Conservation (phyloP, 2,797 vertebrate genomes). For the Notamacropus eugenii region DNA sequence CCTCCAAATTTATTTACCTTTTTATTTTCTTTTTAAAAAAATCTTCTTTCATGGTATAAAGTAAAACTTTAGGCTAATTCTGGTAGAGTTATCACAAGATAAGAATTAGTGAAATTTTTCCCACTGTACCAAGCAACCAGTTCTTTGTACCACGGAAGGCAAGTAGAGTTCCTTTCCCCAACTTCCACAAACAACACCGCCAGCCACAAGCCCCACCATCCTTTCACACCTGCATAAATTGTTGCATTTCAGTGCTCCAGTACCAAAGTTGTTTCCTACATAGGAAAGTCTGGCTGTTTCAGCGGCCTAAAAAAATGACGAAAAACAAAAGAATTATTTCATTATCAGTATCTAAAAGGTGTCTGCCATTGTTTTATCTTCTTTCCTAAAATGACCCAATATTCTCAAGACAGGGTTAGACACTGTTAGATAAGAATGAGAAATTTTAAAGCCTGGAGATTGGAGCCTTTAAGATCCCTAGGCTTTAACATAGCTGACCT, state of each 20-base stretch:
- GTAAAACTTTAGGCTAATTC: constrained; percentile 21
- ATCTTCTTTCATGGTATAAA: constrained; percentile 17
- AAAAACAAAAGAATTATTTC: background rate
- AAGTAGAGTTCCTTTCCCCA: background rate
- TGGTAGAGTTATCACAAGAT: background rate
- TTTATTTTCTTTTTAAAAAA: background rate
- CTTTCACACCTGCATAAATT: constrained; percentile 91
- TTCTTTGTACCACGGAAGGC: background rate
- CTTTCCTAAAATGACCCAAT: constrained; percentile 9
- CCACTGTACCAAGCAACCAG: background rate
- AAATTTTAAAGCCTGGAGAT: background rate
- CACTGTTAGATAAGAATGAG: background rate
- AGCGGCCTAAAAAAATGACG: constrained; percentile 86
- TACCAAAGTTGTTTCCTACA: constrained; percentile 92
- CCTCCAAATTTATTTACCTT: background rate
- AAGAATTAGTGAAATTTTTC: background rate
- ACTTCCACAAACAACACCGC: background rate
- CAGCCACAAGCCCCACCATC: background rate
- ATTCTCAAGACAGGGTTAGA: background rate
- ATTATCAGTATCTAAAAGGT: constrained; percentile 7
- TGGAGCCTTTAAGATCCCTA: background rate
- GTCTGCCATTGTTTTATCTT: background rate
- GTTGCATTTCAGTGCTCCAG: constrained; percentile 87
- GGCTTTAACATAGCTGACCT: background rate
- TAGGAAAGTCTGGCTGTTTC: constrained; percentile 93